Evolutionary conservation across 2,113 vertebrate species (phyloP).

Genomic region (Pleuronectes platessa): DNA sequence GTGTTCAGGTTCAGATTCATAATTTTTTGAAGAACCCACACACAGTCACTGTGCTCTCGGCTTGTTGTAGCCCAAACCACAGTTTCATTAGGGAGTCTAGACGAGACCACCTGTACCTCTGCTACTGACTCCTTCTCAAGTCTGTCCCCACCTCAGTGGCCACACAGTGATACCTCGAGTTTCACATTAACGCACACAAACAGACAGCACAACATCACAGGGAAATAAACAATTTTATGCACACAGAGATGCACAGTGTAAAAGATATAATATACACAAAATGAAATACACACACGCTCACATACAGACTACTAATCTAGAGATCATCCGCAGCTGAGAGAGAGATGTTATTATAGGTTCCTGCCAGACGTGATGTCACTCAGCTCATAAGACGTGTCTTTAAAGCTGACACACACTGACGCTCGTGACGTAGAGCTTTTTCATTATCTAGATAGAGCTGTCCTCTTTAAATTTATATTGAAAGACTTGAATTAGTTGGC

Average conservation of each 20-base stretch:
- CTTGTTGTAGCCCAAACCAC: slow-evolving; percentile 66
- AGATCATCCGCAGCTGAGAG: slow-evolving; percentile 55
- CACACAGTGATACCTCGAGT: slow-evolving; percentile 24
- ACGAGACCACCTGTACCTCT: slow-evolving; percentile 71
- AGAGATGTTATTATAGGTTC: slow-evolving; percentile 74
- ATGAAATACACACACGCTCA: slow-evolving; percentile 28
- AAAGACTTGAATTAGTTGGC: slow-evolving; percentile 30
- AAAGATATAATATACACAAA: slow-evolving; percentile 21
- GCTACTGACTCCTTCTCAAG: slow-evolving; percentile 45
- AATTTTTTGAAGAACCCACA: slow-evolving; percentile 11
- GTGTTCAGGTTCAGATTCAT: slow-evolving; percentile 3
- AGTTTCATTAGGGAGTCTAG: slow-evolving; percentile 80
- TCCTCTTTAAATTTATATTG: slow-evolving; percentile 24
- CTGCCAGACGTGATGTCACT: slow-evolving; percentile 78
- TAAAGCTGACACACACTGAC: slow-evolving; percentile 58
- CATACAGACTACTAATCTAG: slow-evolving; percentile 62
- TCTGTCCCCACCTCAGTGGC: slow-evolving; percentile 54
- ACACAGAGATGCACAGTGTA: slow-evolving; percentile 10
- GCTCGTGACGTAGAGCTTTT: slow-evolving; percentile 55
- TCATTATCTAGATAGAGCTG: slow-evolving; percentile 40
- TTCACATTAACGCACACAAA: background rate
- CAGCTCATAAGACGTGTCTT: slow-evolving; percentile 61
- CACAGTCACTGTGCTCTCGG: slow-evolving; percentile 8
- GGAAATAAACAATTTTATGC: slow-evolving; percentile 15
- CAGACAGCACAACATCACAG: slow-evolving; percentile 14